These are phyloP conservation scores for Amiota minor DNA, from an alignment of 2,888 invertebrate species.

Conservation along the genomic window DNA sequence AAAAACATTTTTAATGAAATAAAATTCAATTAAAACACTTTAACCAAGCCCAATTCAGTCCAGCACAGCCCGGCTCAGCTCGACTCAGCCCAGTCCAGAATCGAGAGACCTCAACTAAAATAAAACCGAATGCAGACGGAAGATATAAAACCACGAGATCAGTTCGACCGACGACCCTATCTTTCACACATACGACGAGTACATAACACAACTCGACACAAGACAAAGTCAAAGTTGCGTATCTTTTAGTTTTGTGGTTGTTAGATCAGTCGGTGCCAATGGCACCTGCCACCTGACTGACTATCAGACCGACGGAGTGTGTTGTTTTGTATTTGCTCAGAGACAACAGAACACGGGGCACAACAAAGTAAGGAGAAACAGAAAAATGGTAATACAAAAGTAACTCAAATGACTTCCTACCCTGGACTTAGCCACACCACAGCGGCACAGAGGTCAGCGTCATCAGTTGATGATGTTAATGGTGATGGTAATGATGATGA, in stretches of 20 bases:
- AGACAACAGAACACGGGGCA: too few species aligned
- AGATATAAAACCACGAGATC: too few species aligned
- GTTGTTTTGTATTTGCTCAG: too few species aligned
- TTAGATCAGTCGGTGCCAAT: slow-evolving; percentile 34
- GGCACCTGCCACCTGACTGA: slow-evolving; percentile 59
- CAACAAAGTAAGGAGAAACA: not conserved
- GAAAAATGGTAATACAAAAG: not conserved
- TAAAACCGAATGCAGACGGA: too few species aligned
- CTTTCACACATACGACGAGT: too few species aligned
- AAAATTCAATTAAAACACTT: slow-evolving; percentile 63
- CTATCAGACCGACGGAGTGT: not conserved
- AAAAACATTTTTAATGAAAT: slow-evolving; percentile 48
- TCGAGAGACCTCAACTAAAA: too few species aligned
- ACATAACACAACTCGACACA: too few species aligned
- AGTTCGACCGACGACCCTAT: too few species aligned
- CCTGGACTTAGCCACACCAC: too few species aligned
- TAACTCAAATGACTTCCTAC: not conserved
- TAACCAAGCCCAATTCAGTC: slow-evolving; percentile 11
- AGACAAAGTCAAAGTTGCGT: not conserved
- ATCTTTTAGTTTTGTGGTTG: not conserved
- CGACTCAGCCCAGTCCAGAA: too few species aligned
- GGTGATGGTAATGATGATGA: not conserved
- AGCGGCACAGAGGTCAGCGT: not conserved
- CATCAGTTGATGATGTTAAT: not conserved
- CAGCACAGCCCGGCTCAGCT: too few species aligned